These are phyloP conservation scores for Sparus aurata DNA, from an alignment of 2,797 vertebrate genomes.

Conservation along the genomic window DNA sequence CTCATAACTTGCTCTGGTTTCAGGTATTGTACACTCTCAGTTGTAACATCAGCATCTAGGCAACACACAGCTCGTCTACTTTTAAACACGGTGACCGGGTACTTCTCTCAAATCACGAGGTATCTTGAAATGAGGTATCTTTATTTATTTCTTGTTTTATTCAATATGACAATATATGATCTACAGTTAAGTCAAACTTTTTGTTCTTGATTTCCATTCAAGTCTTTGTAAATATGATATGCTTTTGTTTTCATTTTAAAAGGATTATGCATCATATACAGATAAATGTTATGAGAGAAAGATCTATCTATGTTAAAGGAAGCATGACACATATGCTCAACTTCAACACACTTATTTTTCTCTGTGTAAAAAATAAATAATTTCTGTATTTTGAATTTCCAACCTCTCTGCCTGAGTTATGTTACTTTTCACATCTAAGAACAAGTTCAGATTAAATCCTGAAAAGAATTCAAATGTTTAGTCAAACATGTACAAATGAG, in stretches of 20 bases:
- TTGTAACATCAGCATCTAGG: slow-evolving; percentile 52
- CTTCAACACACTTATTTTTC: slow-evolving; percentile 42
- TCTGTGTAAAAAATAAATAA: slow-evolving; percentile 51
- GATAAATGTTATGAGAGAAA: slow-evolving; percentile 28
- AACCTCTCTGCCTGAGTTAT: slow-evolving; percentile 65
- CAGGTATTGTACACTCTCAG: slow-evolving; percentile 44
- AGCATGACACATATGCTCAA: slow-evolving; percentile 40
- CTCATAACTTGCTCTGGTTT: slow-evolving; percentile 51
- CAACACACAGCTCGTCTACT: slow-evolving; percentile 44
- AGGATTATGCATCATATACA: slow-evolving; percentile 61
- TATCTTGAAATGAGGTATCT: slow-evolving; percentile 34
- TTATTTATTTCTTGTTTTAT: slow-evolving; percentile 53
- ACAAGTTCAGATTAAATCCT: slow-evolving; percentile 30
- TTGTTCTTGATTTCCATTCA: slow-evolving; percentile 55
- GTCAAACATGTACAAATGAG: slow-evolving; percentile 59
- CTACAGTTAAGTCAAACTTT: slow-evolving; percentile 41
- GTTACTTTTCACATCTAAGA: slow-evolving; percentile 34
- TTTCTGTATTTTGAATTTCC: slow-evolving; percentile 60
- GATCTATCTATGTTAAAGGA: slow-evolving; percentile 40
- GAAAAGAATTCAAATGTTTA: slow-evolving; percentile 37
- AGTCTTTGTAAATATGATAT: slow-evolving; percentile 71
- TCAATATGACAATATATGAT: slow-evolving; percentile 56
- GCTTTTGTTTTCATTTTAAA: slow-evolving; percentile 60
- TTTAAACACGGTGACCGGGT: slow-evolving; percentile 32
- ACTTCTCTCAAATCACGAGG: slow-evolving; percentile 54